Evolutionary conservation across 2,888 invertebrate genomes (phyloP), one percentile per base, ranked within the genome.

Genomic region (Hypselothyrea guttata): DNA sequence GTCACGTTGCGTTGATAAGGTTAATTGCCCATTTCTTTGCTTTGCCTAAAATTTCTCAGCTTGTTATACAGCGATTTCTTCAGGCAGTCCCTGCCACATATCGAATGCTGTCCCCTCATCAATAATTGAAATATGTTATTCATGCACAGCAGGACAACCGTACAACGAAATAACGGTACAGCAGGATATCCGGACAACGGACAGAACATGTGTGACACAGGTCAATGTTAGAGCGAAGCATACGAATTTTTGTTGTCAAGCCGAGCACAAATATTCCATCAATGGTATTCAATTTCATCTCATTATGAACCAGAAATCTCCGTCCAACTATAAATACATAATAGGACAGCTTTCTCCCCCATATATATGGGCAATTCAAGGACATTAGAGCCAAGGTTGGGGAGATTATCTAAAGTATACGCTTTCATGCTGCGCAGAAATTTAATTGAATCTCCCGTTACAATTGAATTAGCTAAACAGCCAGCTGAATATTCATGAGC

Each of bases 1-100:
- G 37, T 44, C 61, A 54, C 70, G 58, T 65, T 60, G 45, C 53
- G 38, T 71, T 86, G 81, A 81, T 76, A 86, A 86, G 77, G 82
- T 86, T 86, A 86, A 79, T 79, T 79, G 78, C 84, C 84, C 75
- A 56, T 66, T 73, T 66, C 61, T 60, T 46, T 55, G 73, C 57
- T 49, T 62, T 59, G 42, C 55, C 47, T 47, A 40, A 46, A 49
- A 63, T 55, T 67, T 67, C 9, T 68, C n/a, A n/a, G 71, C 66
- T 65, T 71, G 52, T 65, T 60, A 60, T 56, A 60, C 71, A 52
- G 22, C 40, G 35, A 59, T 55, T 60, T 31, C 48, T 57, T n/a
- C n/a, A n/a, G 74, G 53, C 35, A 9, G n/a, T 2, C 7, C 30
- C 42, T 57, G 30, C 34, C 52, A 66, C 46, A 60, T 67, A 70